phyloP scores from a whole-genome alignment of 1,140 invertebrate species.

The Zaprionus davidi region DNA sequence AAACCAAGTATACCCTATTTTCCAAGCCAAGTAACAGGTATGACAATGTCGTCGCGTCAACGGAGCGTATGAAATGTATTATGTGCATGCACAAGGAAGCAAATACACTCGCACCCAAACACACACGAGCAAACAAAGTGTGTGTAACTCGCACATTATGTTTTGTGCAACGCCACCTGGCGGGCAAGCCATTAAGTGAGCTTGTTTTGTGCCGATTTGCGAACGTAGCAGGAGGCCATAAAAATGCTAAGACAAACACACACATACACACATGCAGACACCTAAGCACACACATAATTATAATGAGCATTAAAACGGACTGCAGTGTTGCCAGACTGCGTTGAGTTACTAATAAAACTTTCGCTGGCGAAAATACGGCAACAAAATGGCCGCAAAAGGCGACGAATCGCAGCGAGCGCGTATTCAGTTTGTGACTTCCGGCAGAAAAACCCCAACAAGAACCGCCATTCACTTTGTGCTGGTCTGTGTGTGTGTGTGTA shows the following conservation, averaged over 20 bases:
- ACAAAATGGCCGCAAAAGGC: constrained; percentile 40
- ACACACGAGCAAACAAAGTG: constrained; percentile 6
- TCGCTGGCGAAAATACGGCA: constrained; percentile 19
- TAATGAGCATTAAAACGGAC: constrained; percentile 76
- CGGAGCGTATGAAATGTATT: constrained; percentile 60
- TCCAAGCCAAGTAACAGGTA: constrained; percentile 9
- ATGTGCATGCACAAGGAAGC: constrained; percentile 37
- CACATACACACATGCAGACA: constrained; percentile 27
- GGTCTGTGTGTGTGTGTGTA: constrained; percentile 5
- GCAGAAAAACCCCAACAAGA: constrained; percentile 25
- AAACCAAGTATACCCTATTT: constrained; percentile 1
- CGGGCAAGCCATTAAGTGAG: constrained; percentile 78
- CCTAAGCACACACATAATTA: constrained; percentile 57
- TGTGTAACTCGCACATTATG: constrained; percentile 21
- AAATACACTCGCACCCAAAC: constrained; percentile 13
- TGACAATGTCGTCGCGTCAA: constrained; percentile 64
- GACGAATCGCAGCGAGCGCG: constrained; percentile 22
- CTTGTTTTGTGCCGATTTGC: constrained; percentile 76
- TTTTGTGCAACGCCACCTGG: constrained; percentile 54
- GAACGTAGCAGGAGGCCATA: constrained; percentile 58
- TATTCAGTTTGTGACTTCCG: constrained; percentile 55
- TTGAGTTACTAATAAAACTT: constrained; percentile 46
- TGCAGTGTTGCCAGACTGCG: constrained; percentile 49
- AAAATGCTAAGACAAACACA: constrained; percentile 55
- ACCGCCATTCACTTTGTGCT: constrained; percentile 26